Conservation (phyloP, 1,140 invertebrate species). For the Tribolium castaneum region DNA sequence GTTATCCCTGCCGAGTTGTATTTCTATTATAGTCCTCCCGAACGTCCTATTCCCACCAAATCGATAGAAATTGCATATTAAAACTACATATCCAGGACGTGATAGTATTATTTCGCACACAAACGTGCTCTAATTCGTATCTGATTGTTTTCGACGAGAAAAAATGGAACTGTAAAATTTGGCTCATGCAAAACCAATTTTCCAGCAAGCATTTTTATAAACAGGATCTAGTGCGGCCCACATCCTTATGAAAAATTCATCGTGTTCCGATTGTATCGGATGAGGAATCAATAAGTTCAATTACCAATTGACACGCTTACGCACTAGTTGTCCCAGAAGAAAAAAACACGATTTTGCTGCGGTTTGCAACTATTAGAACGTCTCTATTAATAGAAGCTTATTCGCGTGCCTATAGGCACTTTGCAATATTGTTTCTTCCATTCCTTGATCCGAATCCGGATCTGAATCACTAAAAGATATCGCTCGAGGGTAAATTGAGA, state of each 20-base stretch:
- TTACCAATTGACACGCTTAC: not conserved
- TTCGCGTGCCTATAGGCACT: conserved; percentile 18
- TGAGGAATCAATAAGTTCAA: conserved; percentile 22
- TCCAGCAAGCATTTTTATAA: not conserved
- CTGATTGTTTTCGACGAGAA: not conserved
- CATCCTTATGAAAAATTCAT: conserved; percentile 26
- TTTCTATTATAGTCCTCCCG: not conserved
- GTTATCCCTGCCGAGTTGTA: not conserved
- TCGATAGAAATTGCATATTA: not conserved
- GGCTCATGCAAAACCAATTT: not conserved
- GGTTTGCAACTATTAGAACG: not conserved
- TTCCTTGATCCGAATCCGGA: conserved; percentile 26
- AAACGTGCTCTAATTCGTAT: not conserved
- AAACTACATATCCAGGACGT: not conserved
- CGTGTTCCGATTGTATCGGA: conserved; percentile 9
- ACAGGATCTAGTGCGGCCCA: not conserved
- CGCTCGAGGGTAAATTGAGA: conserved; percentile 25
- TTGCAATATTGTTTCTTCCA: conserved; percentile 34
- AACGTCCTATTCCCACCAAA: not conserved
- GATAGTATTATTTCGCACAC: not conserved
- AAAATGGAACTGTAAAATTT: not conserved
- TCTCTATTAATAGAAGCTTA: conserved; percentile 19
- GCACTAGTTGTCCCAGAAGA: not conserved
- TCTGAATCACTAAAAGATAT: conserved; percentile 31
- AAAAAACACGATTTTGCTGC: too few relatives aligned